Evolutionary conservation across 2,888 invertebrate genomes (phyloP).

Genomic region (Stenodema calcarata): DNA sequence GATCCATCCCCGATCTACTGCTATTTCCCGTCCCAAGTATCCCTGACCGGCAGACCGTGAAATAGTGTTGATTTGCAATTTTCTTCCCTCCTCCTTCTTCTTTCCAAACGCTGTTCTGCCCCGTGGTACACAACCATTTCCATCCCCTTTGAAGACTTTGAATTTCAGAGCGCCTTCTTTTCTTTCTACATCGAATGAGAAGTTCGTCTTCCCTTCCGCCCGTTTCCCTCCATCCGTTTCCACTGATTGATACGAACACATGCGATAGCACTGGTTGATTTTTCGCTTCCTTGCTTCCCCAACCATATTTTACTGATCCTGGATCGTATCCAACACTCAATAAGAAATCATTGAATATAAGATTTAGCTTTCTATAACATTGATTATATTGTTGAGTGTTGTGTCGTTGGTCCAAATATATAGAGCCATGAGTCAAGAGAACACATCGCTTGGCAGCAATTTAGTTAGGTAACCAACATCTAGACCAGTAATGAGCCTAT

Average conservation of each 20-base stretch:
- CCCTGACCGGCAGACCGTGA: conserved; percentile 31
- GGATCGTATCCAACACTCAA: too few species aligned
- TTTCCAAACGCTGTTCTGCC: neutral
- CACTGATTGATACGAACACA: neutral
- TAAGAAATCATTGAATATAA: too few species aligned
- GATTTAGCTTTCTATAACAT: too few species aligned
- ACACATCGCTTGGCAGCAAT: too few species aligned
- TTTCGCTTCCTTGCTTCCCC: neutral
- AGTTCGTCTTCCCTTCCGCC: neutral
- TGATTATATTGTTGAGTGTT: too few species aligned
- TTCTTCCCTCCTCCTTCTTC: neutral
- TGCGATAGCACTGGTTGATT: neutral
- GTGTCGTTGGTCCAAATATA: too few species aligned
- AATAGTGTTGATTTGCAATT: conserved; percentile 47
- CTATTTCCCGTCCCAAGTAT: conserved; percentile 13
- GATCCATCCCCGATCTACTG: conserved; percentile 39
- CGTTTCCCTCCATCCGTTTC: neutral
- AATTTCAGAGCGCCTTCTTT: neutral
- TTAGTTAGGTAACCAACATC: too few species aligned
- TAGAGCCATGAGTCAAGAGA: too few species aligned
- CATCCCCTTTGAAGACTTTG: neutral
- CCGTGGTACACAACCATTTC: neutral
- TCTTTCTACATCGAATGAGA: neutral
- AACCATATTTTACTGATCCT: too few species aligned
- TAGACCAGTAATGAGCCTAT: too few species aligned